Conservation (phyloP, 2,797 vertebrate species). For the Paedocypris micromegethes region DNA sequence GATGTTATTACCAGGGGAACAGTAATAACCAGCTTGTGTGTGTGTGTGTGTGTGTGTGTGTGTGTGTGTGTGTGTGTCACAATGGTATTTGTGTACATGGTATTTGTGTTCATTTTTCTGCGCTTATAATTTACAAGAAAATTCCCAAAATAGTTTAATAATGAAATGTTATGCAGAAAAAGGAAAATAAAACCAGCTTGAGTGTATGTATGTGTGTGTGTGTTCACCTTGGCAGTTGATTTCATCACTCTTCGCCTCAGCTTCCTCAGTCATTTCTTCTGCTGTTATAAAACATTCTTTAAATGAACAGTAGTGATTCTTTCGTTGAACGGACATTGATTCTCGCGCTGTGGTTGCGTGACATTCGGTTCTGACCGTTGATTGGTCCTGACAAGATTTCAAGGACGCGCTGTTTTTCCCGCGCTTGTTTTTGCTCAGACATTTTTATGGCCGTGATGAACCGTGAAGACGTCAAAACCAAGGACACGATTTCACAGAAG, state of each 20-base stretch:
- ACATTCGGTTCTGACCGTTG: not conserved
- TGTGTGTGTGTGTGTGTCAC: too few species aligned
- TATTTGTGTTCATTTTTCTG: too few species aligned
- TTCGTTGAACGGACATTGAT: constrained; percentile 20
- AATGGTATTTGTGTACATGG: too few species aligned
- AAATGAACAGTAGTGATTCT: constrained; percentile 7
- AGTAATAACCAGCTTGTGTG: too few species aligned
- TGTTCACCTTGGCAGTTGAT: constrained; percentile 2
- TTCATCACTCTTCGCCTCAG: not conserved
- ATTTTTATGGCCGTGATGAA: constrained; percentile 30
- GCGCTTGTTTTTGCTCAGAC: constrained; percentile 16
- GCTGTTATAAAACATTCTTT: constrained; percentile 26
- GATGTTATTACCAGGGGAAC: too few species aligned
- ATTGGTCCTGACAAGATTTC: constrained; percentile 7
- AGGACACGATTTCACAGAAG: not conserved
- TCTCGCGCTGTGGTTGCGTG: not conserved
- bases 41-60: too few species aligned
- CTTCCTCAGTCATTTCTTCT: constrained; percentile 13
- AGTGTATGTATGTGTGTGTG: not conserved
- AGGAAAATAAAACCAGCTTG: too few species aligned
- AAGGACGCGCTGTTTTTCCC: constrained; percentile 4
- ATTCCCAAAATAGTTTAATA: too few species aligned
- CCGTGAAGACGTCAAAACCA: constrained; percentile 25
- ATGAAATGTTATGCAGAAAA: too few species aligned
- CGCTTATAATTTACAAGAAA: too few species aligned